Evolutionary conservation across 1,140 invertebrate species (phyloP).

Genomic region (Caerostris darwini): DNA sequence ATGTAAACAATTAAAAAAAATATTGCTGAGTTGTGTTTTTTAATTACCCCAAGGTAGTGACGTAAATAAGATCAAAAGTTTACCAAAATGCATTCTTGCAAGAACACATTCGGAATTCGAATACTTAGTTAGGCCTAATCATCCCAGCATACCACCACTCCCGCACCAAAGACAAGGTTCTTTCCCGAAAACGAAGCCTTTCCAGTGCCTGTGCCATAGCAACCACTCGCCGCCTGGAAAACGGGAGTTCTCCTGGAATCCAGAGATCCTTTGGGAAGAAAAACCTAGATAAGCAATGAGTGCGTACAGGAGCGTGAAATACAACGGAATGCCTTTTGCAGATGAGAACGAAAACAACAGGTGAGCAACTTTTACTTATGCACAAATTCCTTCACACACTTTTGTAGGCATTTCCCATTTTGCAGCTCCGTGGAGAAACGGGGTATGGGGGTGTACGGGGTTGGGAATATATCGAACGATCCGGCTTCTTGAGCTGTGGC

Average conservation of each 20-base stretch:
- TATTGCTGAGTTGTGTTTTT: too few relatives aligned
- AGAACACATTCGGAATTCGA: neutral
- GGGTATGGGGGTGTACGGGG: neutral
- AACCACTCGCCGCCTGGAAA: neutral
- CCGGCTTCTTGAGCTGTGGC: conserved; percentile 8
- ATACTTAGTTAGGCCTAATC: neutral
- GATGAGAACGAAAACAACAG: conserved; percentile 56
- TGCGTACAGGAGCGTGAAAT: conserved; percentile 29
- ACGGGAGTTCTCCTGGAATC: conserved; percentile 19
- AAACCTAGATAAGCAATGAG: neutral
- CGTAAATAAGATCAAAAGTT: too few relatives aligned
- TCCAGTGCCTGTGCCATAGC: conserved; percentile 37
- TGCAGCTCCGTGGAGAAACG: neutral
- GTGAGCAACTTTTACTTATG: neutral
- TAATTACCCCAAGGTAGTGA: too few relatives aligned
- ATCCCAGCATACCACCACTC: neutral
- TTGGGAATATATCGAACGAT: conserved; percentile 1
- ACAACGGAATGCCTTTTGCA: neutral
- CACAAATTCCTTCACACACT: neutral
- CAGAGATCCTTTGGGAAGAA: neutral
- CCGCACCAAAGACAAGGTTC: neutral
- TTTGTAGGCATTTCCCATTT: neutral
- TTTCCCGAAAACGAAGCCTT: neutral
- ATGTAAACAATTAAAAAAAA: too few relatives aligned
- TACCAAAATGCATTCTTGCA: too few relatives aligned